phyloP scores from a whole-genome alignment of 2,888 invertebrate genomes.

The Rhorus exstirpatorius region DNA sequence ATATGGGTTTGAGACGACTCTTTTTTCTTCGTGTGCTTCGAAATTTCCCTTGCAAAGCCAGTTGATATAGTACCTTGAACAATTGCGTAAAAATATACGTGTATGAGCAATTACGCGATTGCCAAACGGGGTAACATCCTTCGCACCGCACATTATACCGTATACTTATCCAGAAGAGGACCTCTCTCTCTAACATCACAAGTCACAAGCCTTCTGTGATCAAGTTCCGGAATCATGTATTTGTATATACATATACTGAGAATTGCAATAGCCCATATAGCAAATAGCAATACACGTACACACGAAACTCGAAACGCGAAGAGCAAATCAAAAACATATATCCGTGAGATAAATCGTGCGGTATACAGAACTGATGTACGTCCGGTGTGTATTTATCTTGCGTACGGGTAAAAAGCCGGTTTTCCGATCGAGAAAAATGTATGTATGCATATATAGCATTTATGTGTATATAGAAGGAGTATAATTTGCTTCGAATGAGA shows the following conservation, averaged over 20 bases:
- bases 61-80: conserved; percentile 23
- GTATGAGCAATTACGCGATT: conserved; percentile 50
- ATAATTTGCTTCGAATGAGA: conserved; percentile 64
- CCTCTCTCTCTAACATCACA: conserved; percentile 21
- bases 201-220: conserved; percentile 30
- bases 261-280: conserved; percentile 6
- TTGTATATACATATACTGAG: background rate
- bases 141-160: conserved; percentile 10
- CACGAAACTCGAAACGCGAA: conserved; percentile 25
- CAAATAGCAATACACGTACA: conserved; percentile 8
- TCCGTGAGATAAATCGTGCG: conserved; percentile 33
- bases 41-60: background rate
- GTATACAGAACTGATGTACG: background rate
- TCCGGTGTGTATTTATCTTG: conserved; percentile 55
- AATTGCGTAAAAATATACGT: conserved; percentile 28
- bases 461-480: conserved; percentile 36
- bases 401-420: conserved; percentile 21
- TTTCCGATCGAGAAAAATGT: conserved; percentile 39
- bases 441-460: conserved; percentile 21
- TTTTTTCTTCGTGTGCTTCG: background rate
- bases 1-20: conserved; percentile 1
- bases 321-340: conserved; percentile 57
- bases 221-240: background rate
- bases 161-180: conserved; percentile 51
- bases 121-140: conserved; percentile 19